phyloP scores from a whole-genome alignment of 2,888 invertebrate genomes.

The Drosophila neotestacea region DNA sequence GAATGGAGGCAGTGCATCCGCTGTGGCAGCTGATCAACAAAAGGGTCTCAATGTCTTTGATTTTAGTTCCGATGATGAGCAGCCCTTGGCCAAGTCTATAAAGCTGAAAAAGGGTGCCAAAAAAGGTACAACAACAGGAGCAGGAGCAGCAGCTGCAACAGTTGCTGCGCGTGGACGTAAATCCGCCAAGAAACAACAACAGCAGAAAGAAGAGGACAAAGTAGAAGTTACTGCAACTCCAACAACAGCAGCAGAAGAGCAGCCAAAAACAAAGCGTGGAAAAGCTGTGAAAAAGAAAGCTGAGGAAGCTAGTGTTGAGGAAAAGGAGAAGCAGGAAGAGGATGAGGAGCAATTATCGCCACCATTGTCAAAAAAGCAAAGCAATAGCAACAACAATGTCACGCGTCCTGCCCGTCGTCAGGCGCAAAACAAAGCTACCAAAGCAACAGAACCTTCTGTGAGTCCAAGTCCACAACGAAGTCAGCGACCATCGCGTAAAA shows the following conservation, averaged over 20 bases:
- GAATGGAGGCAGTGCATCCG: constrained; percentile 55
- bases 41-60: constrained; percentile 81
- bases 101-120: constrained; percentile 81
- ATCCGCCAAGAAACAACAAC: constrained; percentile 52
- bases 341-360: constrained; percentile 33
- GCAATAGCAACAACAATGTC: constrained; percentile 22
- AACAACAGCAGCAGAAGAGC: constrained; percentile 22
- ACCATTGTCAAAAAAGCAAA: constrained; percentile 65
- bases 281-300: constrained; percentile 65
- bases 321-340: neutral
- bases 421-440: constrained; percentile 38
- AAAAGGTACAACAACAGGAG: constrained; percentile 37
- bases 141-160: constrained; percentile 23
- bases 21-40: constrained; percentile 51
- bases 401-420: constrained; percentile 64
- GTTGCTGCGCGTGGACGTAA: constrained; percentile 53
- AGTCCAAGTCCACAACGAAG: constrained; percentile 65
- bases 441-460: constrained; percentile 34
- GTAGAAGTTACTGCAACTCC: neutral
- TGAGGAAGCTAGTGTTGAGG: constrained; percentile 18
- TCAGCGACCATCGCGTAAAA: constrained; percentile 88
- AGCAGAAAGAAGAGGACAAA: constrained; percentile 24
- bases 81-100: constrained; percentile 85
- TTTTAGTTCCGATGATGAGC: constrained; percentile 87
- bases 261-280: constrained; percentile 43